These are phyloP conservation scores for Gymnothorax javanicus DNA, from an alignment of 2,797 vertebrate genomes.

Conservation along the genomic window DNA sequence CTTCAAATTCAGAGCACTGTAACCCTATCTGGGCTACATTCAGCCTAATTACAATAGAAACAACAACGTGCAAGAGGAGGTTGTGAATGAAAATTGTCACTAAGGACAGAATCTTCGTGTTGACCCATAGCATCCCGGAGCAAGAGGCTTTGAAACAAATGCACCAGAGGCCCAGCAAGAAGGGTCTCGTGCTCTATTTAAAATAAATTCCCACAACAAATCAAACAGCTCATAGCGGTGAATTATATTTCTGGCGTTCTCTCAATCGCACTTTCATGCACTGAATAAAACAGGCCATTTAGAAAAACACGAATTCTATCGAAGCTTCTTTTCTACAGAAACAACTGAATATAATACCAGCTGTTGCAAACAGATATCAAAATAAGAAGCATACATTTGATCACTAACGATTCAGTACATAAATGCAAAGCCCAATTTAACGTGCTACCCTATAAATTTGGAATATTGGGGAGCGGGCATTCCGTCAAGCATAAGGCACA, in stretches of 20 bases:
- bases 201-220: neutral
- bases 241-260: neutral
- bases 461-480: neutral
- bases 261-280: neutral
- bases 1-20: slow-evolving; percentile 62
- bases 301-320: too few relatives aligned
- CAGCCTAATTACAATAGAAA: slow-evolving; percentile 68
- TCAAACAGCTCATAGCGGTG: neutral
- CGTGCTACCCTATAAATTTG: neutral
- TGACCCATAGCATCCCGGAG: slow-evolving; percentile 43
- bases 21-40: slow-evolving; percentile 64
- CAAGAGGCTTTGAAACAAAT: slow-evolving; percentile 31
- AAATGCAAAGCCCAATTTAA: neutral
- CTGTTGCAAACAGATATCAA: too few relatives aligned
- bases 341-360: neutral
- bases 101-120: slow-evolving; percentile 21
- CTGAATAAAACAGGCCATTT: neutral
- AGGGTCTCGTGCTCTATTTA: neutral
- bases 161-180: neutral
- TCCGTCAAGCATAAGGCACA: neutral
- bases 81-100: slow-evolving; percentile 32
- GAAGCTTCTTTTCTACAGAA: neutral
- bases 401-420: neutral
- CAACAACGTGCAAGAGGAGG: slow-evolving; percentile 63
- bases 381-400: neutral